Conservation (phyloP, 53 echinoderm and acorn worm genomes). For the Stichopus horrens region DNA sequence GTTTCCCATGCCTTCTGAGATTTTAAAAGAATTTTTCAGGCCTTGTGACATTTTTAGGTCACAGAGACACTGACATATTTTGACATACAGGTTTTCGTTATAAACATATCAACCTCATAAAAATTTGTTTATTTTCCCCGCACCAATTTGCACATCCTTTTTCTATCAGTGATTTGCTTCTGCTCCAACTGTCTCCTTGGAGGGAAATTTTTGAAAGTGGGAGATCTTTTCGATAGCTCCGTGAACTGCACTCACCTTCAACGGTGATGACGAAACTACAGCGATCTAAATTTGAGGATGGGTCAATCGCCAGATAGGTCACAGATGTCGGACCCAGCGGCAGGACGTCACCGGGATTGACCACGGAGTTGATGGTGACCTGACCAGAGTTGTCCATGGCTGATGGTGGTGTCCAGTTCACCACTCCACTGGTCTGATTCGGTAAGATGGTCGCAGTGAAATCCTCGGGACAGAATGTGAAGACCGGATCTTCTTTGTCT, state of each 20-base stretch:
- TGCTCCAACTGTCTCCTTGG: background rate
- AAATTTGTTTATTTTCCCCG: too few relatives aligned
- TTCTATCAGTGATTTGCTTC: background rate
- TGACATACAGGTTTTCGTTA: too few relatives aligned
- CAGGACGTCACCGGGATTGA: conserved; percentile 52
- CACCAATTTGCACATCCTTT: background rate
- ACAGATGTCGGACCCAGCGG: conserved; percentile 45
- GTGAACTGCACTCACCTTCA: conserved; percentile 49
- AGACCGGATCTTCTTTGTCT: conserved; percentile 17
- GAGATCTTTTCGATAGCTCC: background rate
- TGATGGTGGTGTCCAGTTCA: conserved; percentile 34
- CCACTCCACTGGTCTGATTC: conserved; percentile 10
- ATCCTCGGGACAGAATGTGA: conserved; percentile 47
- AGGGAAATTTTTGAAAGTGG: too few relatives aligned
- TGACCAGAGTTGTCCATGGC: conserved; percentile 63
- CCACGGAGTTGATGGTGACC: conserved; percentile 51
- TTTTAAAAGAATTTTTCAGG: too few relatives aligned
- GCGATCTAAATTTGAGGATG: conserved; percentile 33
- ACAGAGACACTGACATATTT: too few relatives aligned
- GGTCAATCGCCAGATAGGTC: conserved; percentile 61
- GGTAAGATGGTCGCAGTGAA: conserved; percentile 7
- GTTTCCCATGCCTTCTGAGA: too few relatives aligned
- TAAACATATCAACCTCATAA: too few relatives aligned
- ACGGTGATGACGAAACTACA: conserved; percentile 62
- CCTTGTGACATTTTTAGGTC: too few relatives aligned